Evolutionary conservation across 92 coral and sea anemone genomes (phyloP), one percentile per base, ranked within the genome.

Genomic region (Bergia sp.): DNA sequence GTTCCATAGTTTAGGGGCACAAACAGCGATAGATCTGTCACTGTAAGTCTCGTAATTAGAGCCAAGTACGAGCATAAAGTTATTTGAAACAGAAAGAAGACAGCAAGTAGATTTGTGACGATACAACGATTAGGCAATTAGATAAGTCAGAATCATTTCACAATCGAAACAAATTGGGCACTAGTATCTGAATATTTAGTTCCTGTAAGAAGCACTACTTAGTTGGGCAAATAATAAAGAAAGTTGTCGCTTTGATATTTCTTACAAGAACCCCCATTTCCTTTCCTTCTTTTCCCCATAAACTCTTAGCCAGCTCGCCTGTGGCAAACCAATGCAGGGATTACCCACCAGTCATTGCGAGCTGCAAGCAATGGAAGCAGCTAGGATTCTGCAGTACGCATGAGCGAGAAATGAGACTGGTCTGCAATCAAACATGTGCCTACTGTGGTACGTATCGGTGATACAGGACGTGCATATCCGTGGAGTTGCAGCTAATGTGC

Each of bases 371-470:
- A 88, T 95, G 98, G 98, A 95, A 94, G 88, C 95, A 93, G 23
- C 75, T 95, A 75, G 98, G 96, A n/a, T 95, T 95, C 86, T 95
- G 98, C 86, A 92, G 88, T 88, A 95, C 94, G 55, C 95, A 95
- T 85, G 95, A 94, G 23, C 94, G 96, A 40, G 94, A 95, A 85
- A 95, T 95, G 98, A 94, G 93, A 85, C 87, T 88, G 65, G 98
- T 94, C 57, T 95, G 98, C 78, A 95, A 92, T 75, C 91, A 76
- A 73, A 92, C 94, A 53, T 92, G 94, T 71, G 90, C 88, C 76
- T 92, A 92, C 82, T 92, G 98, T 65, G 94, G 98, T 94, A 75
- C 83, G 77, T 7, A 23, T 5, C 47, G 57, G 53, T 45, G 77
- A 29, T 16, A 36, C 41, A 40, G 80, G 13, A 4, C n/a, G 3